Conservation (phyloP, 1,140 invertebrate genomes). For the Bombus soroeensis region DNA sequence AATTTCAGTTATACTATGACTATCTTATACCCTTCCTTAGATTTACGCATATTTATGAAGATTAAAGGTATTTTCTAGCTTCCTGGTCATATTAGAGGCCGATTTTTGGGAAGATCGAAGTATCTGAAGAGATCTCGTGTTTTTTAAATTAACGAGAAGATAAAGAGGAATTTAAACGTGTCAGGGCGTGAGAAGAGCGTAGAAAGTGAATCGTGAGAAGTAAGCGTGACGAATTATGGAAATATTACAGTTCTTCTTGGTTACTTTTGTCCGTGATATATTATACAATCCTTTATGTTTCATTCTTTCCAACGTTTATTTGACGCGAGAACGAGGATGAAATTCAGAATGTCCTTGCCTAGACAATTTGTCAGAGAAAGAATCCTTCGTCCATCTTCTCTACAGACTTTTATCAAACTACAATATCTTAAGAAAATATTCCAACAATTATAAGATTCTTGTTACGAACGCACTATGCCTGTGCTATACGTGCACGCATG, state of each 20-base stretch:
- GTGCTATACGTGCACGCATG: too few species aligned
- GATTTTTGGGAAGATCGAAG: background rate
- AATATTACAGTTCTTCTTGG: constrained; percentile 21
- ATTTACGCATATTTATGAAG: background rate
- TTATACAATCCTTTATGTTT: background rate
- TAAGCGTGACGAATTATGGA: constrained; percentile 42
- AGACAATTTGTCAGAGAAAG: too few species aligned
- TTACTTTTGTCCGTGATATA: background rate
- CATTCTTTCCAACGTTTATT: too few species aligned
- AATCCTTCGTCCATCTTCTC: too few species aligned
- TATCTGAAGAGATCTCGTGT: background rate
- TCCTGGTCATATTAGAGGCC: background rate
- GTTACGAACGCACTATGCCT: too few species aligned
- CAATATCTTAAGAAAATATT: too few species aligned
- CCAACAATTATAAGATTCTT: too few species aligned
- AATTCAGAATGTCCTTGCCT: too few species aligned
- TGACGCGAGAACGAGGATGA: too few species aligned
- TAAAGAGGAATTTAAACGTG: constrained; percentile 19
- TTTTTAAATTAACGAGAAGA: background rate
- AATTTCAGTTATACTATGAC: too few species aligned
- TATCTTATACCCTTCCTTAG: background rate
- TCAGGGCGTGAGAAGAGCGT: constrained; percentile 44
- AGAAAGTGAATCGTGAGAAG: constrained; percentile 50
- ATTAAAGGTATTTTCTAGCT: background rate
- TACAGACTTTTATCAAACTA: too few species aligned